Base-by-base conservation (phyloP, 2,797 vertebrate species). In the Rhinogobio ventralis region DNA sequence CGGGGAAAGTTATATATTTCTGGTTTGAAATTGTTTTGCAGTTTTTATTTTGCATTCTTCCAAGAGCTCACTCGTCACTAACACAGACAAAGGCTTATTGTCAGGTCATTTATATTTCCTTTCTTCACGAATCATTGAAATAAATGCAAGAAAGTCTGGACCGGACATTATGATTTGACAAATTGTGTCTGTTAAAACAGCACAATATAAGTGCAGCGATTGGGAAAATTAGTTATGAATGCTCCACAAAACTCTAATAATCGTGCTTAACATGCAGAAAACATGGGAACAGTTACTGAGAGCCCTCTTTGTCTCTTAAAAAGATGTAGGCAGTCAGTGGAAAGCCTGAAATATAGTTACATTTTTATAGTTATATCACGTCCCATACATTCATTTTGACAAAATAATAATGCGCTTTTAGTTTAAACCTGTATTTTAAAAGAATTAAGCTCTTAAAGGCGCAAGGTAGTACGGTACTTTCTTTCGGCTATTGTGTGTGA, bases 221-320 rank as follows among this genome's bases (percentile, higher is more conserved):
- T 84, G 19, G 76, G 71, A 76, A 75, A 82, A 89, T 84, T 55
- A 74, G 75, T 84, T 84, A 79, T 84, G 78, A 80, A 86, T 84
- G 77, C 64, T 49, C 69, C 68, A 64, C 72, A 69, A 85, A 82
- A 75, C 45, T 28, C 42, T 3, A 46, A 86, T 77, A 81, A 69
- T 45, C 23, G 39, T 77, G 76, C 75, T 81, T 72, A 79, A 72
- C 55, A 51, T 60, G 55, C 53, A 84, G 82, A 84, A 84, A 66
- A 60, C 74, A 71, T 64, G 55, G 30, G 30, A 69, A 36, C n/a
- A 7, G 53, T 79, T 64, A 46, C 8, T 49, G 66, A 66, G 55
- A 79, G 33, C 2, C 1, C 1, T 64, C 55, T 79, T 85, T 85
- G 76, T 81, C 17, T 80, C 55, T 66, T 73, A 39, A 62, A 71